phyloP scores from a whole-genome alignment of 2,113 vertebrate species.

The Arvicanthis niloticus region DNA sequence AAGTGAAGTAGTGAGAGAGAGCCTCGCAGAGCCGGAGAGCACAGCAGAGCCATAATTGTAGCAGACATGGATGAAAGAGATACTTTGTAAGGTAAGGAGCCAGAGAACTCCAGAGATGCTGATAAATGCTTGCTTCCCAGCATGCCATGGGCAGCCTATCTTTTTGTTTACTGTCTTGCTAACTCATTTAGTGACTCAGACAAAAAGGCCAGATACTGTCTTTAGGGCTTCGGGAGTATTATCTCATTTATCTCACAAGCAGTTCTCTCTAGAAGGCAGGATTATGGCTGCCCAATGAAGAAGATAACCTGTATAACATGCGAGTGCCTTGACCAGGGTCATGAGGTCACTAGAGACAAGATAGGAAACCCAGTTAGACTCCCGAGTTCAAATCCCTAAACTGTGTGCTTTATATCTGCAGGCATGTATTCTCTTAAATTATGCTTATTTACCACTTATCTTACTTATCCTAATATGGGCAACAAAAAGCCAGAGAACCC shows the following conservation, averaged over 20 bases:
- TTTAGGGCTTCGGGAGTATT: neutral
- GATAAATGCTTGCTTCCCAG: neutral
- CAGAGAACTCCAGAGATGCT: neutral
- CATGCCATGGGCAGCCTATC: neutral
- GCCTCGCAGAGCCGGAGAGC: too few species aligned
- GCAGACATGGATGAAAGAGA: neutral
- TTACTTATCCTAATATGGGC: neutral
- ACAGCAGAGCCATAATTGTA: rapidly evolving
- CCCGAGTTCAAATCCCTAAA: neutral
- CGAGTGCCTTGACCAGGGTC: neutral
- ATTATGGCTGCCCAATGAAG: neutral
- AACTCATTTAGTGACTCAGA: neutral
- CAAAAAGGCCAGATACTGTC: neutral
- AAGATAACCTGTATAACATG: neutral
- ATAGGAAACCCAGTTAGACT: neutral
- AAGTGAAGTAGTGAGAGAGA: neutral
- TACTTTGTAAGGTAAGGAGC: neutral
- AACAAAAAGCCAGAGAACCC: neutral
- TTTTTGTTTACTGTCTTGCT: neutral
- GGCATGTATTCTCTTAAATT: neutral
- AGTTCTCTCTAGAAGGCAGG: neutral
- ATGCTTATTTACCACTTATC: neutral
- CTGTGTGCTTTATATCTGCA: neutral
- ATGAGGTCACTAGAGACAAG: neutral
- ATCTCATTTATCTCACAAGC: neutral